Percentiles rank a stretch among this genome's conserved stretches.
phyloP scores from a whole-genome alignment of 1,140 invertebrate genomes.

The Drosophila quadrilineata region DNA sequence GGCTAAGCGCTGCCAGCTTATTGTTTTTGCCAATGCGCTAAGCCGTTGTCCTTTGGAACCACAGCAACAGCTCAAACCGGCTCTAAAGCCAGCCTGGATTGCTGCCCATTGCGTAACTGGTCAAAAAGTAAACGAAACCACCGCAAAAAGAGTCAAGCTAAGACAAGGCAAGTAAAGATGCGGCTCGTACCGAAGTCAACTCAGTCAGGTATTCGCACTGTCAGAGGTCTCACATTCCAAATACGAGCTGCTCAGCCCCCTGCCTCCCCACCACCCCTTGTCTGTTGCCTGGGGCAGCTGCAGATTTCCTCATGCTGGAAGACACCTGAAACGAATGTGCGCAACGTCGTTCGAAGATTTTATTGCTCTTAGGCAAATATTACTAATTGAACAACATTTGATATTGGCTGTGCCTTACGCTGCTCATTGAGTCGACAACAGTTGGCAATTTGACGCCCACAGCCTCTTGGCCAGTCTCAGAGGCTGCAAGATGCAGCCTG shows the following conservation, averaged over 20 bases:
- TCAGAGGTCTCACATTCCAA: conserved; percentile 77
- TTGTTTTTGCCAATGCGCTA: conserved; percentile 25
- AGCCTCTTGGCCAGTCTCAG: neutral
- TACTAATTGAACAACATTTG: conserved; percentile 59
- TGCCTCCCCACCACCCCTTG: conserved; percentile 13
- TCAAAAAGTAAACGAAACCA: conserved; percentile 41
- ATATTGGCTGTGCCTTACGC: conserved; percentile 16
- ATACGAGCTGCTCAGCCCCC: conserved; percentile 68
- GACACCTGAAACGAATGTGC: conserved; percentile 58
- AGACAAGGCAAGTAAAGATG: neutral
- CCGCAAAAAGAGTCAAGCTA: neutral
- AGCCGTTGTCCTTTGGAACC: conserved; percentile 52
- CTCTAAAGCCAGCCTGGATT: conserved; percentile 11
- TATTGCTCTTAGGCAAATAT: conserved; percentile 67
- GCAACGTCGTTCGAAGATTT: conserved; percentile 45
- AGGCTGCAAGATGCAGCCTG: no score
- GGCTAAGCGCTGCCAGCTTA: conserved; percentile 16
- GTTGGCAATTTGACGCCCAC: conserved; percentile 18
- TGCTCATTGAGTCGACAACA: neutral
- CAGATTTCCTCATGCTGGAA: conserved; percentile 69
- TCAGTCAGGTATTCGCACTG: conserved; percentile 55
- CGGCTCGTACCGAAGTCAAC: no score
- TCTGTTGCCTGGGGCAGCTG: conserved; percentile 24
- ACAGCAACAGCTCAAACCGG: conserved; percentile 48
- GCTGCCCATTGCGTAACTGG: conserved; percentile 47